A percentile compares a stretch with the other conserved stretches of the same genome.
These are phyloP conservation scores for Andricus grossulariae DNA, from an alignment of 1,140 invertebrate genomes.

Conservation along the genomic window DNA sequence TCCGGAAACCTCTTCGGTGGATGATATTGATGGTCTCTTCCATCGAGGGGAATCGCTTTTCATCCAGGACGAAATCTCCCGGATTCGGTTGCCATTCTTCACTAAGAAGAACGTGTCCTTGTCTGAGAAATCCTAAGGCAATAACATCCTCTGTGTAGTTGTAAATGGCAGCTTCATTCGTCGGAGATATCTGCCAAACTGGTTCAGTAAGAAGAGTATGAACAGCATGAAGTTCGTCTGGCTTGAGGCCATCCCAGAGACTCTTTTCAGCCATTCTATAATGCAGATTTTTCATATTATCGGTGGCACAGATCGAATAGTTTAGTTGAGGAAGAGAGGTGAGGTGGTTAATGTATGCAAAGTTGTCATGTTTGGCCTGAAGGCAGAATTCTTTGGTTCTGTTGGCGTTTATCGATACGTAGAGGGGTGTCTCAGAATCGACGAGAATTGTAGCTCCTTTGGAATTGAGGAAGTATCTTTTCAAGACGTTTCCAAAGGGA, in stretches of 20 bases:
- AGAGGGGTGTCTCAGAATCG: slow-evolving; percentile 85
- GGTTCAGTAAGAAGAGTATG: slow-evolving; percentile 87
- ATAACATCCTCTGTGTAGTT: slow-evolving; percentile 90
- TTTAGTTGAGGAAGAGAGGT: slow-evolving; percentile 82
- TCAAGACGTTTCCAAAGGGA: slow-evolving; percentile 88
- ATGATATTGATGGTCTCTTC: slow-evolving; percentile 88
- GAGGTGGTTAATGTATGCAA: slow-evolving; percentile 84
- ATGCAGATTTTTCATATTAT: slow-evolving; percentile 86
- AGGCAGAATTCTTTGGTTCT: slow-evolving; percentile 82
- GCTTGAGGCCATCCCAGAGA: slow-evolving; percentile 87
- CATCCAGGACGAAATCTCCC: slow-evolving; percentile 87
- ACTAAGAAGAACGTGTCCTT: slow-evolving; percentile 88
- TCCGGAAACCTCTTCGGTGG: slow-evolving; percentile 88
- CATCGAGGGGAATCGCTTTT: slow-evolving; percentile 83
- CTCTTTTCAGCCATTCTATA: slow-evolving; percentile 84
- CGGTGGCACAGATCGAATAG: slow-evolving; percentile 89
- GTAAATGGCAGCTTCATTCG: slow-evolving; percentile 82
- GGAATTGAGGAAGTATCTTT: slow-evolving; percentile 88
- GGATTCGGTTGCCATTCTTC: slow-evolving; percentile 90
- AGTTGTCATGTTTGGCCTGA: slow-evolving; percentile 84
- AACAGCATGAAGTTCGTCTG: slow-evolving; percentile 83
- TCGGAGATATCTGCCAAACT: slow-evolving; percentile 88
- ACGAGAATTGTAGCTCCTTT: slow-evolving; percentile 88
- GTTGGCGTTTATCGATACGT: slow-evolving; percentile 84
- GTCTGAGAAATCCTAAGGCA: slow-evolving; percentile 82